Evolutionary conservation across 1,140 invertebrate species (phyloP).

Genomic region (Bicyclus anynana): DNA sequence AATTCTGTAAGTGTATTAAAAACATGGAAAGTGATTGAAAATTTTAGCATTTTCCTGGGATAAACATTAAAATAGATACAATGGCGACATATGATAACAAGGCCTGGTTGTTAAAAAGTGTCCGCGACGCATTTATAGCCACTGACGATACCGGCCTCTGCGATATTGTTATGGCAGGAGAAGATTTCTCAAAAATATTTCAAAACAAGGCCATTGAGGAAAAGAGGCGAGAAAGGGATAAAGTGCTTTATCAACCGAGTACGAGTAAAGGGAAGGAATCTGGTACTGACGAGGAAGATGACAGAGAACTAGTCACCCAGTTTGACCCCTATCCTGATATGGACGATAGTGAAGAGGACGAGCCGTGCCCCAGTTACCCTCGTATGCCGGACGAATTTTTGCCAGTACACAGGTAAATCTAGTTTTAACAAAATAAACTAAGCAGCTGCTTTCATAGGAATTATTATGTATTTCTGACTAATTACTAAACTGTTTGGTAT

Average conservation of each 20-base stretch:
- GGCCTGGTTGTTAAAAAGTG: conserved; percentile 94
- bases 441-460: no score
- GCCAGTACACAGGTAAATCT: conserved; percentile 17
- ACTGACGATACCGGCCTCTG: conserved; percentile 93
- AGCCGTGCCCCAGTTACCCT: conserved; percentile 40
- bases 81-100: conserved; percentile 97
- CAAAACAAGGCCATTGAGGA: conserved; percentile 67
- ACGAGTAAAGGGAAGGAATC: conserved; percentile 72
- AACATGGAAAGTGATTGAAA: neutral
- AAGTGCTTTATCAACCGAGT: conserved; percentile 62
- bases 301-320: conserved; percentile 77
- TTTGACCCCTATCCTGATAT: conserved; percentile 85
- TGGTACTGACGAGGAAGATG: conserved; percentile 80
- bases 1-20: no score
- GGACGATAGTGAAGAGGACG: conserved; percentile 87
- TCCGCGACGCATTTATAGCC: conserved; percentile 95
- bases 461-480: no score
- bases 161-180: conserved; percentile 88
- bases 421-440: neutral
- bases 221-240: conserved; percentile 47
- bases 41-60: neutral
- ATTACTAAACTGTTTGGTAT: no score
- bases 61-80: neutral
- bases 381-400: conserved; percentile 21
- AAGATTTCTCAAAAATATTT: conserved; percentile 85